Conservation (phyloP, 2,113 vertebrate species). For the Petromus typicus region DNA sequence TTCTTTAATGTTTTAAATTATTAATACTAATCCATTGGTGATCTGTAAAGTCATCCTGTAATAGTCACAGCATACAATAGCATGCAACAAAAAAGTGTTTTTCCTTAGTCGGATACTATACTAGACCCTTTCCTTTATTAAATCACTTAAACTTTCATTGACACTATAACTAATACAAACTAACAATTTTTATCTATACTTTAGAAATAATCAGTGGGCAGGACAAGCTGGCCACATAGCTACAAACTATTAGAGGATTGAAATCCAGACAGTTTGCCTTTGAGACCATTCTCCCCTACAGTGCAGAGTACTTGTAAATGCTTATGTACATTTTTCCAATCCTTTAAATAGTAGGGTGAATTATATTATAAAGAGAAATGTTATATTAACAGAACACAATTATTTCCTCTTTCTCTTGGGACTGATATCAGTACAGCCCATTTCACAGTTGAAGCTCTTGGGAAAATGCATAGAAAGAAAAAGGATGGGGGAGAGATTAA, state of each 20-base stretch:
- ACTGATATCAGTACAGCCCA: constrained; percentile 31
- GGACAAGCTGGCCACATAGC: not conserved
- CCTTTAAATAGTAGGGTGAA: constrained; percentile 34
- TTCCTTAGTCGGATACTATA: not conserved
- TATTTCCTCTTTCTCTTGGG: constrained; percentile 44
- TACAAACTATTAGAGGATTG: not conserved
- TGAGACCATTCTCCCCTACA: not conserved
- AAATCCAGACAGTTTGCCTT: not conserved
- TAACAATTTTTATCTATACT: not conserved
- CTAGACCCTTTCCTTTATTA: not conserved
- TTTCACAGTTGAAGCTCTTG: constrained; percentile 53
- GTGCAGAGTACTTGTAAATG: not conserved
- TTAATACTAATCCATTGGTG: not conserved
- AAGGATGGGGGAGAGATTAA: constrained; percentile 33
- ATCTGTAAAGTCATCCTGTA: not conserved
- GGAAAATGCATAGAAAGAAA: not conserved
- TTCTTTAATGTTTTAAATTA: not conserved
- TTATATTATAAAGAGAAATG: constrained; percentile 37
- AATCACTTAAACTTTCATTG: constrained; percentile 2
- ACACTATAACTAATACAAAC: not conserved
- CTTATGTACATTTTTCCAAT: not conserved
- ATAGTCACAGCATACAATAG: not conserved
- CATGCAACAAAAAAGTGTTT: not conserved
- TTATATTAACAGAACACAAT: constrained; percentile 5
- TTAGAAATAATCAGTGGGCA: constrained; percentile 1